phyloP scores from a whole-genome alignment of 2,797 vertebrate species.

The Melopsittacus undulatus region DNA sequence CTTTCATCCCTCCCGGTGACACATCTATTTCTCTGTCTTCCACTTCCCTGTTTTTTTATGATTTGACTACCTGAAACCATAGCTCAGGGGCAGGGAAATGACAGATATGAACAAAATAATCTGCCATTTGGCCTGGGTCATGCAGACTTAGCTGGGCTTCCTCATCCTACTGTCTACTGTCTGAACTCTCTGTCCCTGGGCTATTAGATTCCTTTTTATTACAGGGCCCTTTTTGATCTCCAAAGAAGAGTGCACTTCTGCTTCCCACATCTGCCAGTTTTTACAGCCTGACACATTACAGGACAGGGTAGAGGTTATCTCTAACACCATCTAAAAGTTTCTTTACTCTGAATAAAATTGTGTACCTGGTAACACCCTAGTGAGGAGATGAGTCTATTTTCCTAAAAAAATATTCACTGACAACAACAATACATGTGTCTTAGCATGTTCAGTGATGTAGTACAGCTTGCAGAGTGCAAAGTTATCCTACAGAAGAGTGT shows the following conservation, averaged over 20 bases:
- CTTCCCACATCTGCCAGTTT: background rate
- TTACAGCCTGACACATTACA: background rate
- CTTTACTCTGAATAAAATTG: background rate
- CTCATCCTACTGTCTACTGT: background rate
- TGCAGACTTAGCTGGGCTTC: background rate
- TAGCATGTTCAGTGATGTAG: background rate
- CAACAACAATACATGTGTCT: fast-evolving
- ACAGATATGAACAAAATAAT: background rate
- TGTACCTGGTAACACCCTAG: background rate
- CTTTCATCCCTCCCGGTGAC: background rate
- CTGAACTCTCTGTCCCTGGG: background rate
- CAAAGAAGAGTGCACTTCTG: background rate
- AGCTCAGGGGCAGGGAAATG: background rate
- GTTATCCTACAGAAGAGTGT: background rate
- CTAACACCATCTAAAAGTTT: background rate
- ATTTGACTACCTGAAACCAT: background rate
- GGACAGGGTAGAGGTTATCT: background rate
- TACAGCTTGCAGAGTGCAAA: background rate
- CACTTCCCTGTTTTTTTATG: background rate
- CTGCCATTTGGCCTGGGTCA: background rate
- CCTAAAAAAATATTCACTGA: background rate
- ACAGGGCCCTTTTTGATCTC: background rate
- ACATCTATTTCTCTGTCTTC: background rate
- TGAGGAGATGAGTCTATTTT: background rate
- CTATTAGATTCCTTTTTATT: background rate